Base-by-base conservation (phyloP, 30 jellyfish, hydroid and myxozoan species). In the Cassiopea xamachana region DNA sequence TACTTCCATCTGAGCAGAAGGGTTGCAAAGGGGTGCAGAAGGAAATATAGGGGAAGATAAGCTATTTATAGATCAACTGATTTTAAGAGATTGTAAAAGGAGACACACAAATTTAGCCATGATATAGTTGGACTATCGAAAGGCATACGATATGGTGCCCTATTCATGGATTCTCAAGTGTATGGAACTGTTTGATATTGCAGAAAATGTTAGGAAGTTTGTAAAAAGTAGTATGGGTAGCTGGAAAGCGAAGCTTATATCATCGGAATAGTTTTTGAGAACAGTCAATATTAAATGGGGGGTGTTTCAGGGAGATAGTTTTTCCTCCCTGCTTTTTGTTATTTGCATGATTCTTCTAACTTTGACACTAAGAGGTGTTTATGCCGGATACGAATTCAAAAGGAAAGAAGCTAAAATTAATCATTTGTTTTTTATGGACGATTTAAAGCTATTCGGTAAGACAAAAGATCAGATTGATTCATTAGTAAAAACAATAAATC, bases 231-330 rank as follows among this genome's bases (percentile, higher is more conserved):
- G 39, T 27, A 27, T 27, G 39, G 39, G 85, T 14, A 59, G 8
- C 14, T 59, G 69, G 69, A 7, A 59, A 14, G 0, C 69, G 14
- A 14, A 59, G 8, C 14, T 14, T 7, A 59, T 7, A 59, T 59
- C 69, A 59, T 7, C 13, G 8, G 14, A 72, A 72, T 8, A 7
- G 16, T 7, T 7, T 8, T 72, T 72, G 14, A 14, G 69, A 59
- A 59, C 8, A 6, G 19, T 69, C 18, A 69, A 69, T 6, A 69
- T 73, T n/a, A 73, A 73, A 39, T n/a, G 83, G 44, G 83, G 60
- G 5, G 0, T 73, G 61, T 73, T 73, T 39, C 83, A 73, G 45
- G 83, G 83, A 73, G 83, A 73, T 39, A 73, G 83, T 44, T 47
- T 73, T 5, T 73, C 60, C 2, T 39, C 79, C n/a, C 19, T 69